A percentile compares a stretch with the other conserved stretches of the same genome.
These are phyloP conservation scores for Blomia tropicalis DNA, from an alignment of 2,888 invertebrate genomes.

Conservation along the genomic window DNA sequence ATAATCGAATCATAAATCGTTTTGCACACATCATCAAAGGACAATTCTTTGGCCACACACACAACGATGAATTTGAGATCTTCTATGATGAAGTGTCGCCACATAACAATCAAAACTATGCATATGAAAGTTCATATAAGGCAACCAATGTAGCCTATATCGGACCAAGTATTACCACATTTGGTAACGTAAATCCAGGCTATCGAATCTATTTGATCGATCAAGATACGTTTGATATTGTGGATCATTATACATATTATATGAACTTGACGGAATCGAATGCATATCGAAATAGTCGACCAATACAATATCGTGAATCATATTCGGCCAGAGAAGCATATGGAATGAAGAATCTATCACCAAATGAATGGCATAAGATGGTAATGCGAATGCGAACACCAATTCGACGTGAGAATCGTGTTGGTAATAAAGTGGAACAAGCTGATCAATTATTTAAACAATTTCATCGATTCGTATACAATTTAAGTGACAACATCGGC, in stretches of 20 bases:
- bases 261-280: slow-evolving; percentile 89
- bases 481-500: slow-evolving; percentile 22
- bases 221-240: slow-evolving; percentile 41
- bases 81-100: slow-evolving; percentile 41
- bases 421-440: slow-evolving; percentile 40
- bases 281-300: slow-evolving; percentile 33
- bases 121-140: not conserved
- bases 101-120: not conserved
- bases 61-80: slow-evolving; percentile 80
- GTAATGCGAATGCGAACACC: slow-evolving; percentile 53
- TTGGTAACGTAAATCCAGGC: slow-evolving; percentile 62
- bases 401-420: not conserved
- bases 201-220: slow-evolving; percentile 58
- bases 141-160: slow-evolving; percentile 59
- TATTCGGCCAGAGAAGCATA: slow-evolving; percentile 53
- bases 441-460: slow-evolving; percentile 70
- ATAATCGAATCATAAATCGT: slow-evolving; percentile 30
- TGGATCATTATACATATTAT: slow-evolving; percentile 89
- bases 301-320: slow-evolving; percentile 66
- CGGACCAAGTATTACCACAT: slow-evolving; percentile 64
- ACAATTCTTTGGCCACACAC: slow-evolving; percentile 78
- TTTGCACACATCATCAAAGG: slow-evolving; percentile 56
- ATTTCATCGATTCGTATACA: slow-evolving; percentile 53
- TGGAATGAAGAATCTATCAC: slow-evolving; percentile 63
- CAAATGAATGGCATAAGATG: slow-evolving; percentile 77